Evolutionary conservation across 2,797 vertebrate species (phyloP).

Genomic region (Gobionotothen gibberifrons): DNA sequence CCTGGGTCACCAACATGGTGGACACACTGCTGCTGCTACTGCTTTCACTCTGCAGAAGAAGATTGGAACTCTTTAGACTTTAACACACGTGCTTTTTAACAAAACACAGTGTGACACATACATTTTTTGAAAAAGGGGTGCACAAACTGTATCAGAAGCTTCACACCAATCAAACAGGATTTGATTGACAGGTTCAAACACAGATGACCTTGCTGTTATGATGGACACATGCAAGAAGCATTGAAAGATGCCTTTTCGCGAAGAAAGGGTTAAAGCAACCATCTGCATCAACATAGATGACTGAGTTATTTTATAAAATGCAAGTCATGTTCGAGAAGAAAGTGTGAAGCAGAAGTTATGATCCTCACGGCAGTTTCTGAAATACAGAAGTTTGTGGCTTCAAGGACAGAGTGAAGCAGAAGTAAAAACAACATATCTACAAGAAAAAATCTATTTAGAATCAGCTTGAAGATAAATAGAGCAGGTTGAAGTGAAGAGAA

Average conservation of each 20-base stretch:
- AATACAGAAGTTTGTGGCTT: conserved; percentile 9
- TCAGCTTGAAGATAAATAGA: conserved; percentile 12
- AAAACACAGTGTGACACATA: neutral
- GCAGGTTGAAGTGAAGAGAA: conserved; percentile 16
- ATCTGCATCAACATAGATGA: neutral
- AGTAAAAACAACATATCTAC: neutral
- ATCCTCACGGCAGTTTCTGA: neutral
- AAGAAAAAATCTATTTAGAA: conserved; percentile 10
- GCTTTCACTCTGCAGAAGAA: conserved; percentile 93
- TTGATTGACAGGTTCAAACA: conserved; percentile 50
- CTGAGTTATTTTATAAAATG: neutral
- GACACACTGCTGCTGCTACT: conserved; percentile 99
- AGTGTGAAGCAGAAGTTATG: conserved; percentile 33
- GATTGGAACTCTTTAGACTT: neutral
- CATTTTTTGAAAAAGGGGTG: neutral
- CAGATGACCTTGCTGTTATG: conserved; percentile 19
- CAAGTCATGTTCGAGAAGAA: conserved; percentile 19
- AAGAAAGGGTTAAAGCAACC: conserved; percentile 5
- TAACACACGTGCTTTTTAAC: neutral
- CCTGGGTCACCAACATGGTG: conserved; percentile 99
- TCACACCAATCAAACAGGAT: conserved; percentile 62
- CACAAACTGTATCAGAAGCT: conserved; percentile 13
- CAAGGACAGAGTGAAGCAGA: conserved; percentile 10
- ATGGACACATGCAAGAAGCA: conserved; percentile 55
- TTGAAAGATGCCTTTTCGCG: conserved; percentile 25